A percentile compares a stretch with the other conserved stretches of the same genome.
phyloP scores from a whole-genome alignment of 2,888 invertebrate genomes.

The Atethmia centrago region DNA sequence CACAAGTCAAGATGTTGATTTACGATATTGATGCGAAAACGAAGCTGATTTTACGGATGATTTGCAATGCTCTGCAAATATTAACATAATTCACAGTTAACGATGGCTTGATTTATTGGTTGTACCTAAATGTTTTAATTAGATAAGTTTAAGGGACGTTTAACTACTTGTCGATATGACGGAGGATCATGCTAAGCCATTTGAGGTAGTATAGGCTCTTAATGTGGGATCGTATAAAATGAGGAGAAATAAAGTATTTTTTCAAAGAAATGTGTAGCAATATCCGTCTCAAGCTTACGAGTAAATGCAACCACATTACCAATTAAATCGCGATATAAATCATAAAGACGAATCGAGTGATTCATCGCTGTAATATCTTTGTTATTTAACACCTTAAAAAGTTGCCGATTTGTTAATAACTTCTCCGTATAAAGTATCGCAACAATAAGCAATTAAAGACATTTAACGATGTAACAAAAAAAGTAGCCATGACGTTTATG shows the following conservation, averaged over 20 bases:
- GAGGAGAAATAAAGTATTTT: not conserved
- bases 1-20: not conserved
- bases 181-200: too few species aligned
- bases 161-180: not conserved
- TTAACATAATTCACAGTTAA: constrained; percentile 1
- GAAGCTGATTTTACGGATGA: not conserved
- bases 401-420: constrained; percentile 40
- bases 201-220: too few species aligned
- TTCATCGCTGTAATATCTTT: constrained; percentile 38
- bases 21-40: not conserved
- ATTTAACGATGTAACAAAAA: constrained; percentile 33
- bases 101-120: constrained; percentile 13
- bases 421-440: constrained; percentile 44
- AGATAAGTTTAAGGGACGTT: not conserved
- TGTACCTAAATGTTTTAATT: constrained; percentile 7
- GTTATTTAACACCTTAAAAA: constrained; percentile 44
- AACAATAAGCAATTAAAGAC: constrained; percentile 49
- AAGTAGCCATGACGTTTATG: constrained; percentile 11
- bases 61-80: constrained; percentile 6
- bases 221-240: not conserved
- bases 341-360: constrained; percentile 34
- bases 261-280: not conserved
- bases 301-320: not conserved
- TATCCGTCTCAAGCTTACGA: constrained; percentile 6
- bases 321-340: constrained; percentile 21